phyloP scores from a whole-genome alignment of 1,140 invertebrate genomes.

The Microvelia longipes region DNA sequence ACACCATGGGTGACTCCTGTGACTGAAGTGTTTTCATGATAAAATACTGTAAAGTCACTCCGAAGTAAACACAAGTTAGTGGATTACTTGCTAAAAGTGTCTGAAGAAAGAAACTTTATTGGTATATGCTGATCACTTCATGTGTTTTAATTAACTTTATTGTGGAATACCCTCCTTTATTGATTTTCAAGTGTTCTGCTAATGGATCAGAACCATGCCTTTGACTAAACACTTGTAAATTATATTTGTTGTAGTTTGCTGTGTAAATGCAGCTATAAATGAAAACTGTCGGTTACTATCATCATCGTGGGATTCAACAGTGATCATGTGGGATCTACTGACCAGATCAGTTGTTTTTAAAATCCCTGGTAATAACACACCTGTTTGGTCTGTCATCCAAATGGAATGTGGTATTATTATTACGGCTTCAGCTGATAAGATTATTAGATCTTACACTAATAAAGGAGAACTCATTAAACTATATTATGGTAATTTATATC shows the following conservation, averaged over 20 bases:
- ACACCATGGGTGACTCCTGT: too few species aligned
- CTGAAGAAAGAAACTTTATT: too few species aligned
- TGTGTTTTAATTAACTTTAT: too few species aligned
- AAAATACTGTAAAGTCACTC: too few species aligned
- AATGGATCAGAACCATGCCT: too few species aligned
- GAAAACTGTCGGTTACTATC: not conserved
- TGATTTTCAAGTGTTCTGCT: too few species aligned
- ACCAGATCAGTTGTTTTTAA: not conserved
- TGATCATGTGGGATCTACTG: not conserved
- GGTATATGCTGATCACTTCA: too few species aligned
- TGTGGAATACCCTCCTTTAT: too few species aligned
- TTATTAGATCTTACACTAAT: not conserved
- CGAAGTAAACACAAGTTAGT: too few species aligned
- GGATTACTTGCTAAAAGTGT: too few species aligned
- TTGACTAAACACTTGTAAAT: too few species aligned
- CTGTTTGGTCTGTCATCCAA: not conserved
- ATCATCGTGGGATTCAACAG: not conserved
- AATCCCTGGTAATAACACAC: not conserved
- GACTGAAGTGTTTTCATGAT: too few species aligned
- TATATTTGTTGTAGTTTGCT: not conserved
- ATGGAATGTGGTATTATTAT: not conserved
- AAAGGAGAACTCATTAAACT: not conserved
- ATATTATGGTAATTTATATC: not conserved
- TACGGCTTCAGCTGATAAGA: not conserved
- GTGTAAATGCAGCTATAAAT: not conserved